Conservation (phyloP, 2,888 invertebrate species). For the Tanytarsus gracilentus region DNA sequence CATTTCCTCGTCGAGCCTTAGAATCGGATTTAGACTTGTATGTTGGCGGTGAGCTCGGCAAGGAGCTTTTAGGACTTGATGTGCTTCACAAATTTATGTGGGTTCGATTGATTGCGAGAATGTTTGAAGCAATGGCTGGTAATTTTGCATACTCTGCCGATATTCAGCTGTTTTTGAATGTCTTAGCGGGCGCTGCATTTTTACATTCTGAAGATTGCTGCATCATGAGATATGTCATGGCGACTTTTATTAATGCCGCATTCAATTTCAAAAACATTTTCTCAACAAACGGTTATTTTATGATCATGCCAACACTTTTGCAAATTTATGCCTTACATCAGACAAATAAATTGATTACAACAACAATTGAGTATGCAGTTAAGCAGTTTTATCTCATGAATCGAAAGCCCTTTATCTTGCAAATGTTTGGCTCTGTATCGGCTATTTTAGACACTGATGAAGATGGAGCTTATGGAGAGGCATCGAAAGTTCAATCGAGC, state of each 20-base stretch:
- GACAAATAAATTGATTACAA: slow-evolving; percentile 88
- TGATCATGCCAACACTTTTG: slow-evolving; percentile 95
- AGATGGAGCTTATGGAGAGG: slow-evolving; percentile 78
- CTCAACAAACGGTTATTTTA: slow-evolving; percentile 91
- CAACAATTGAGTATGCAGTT: slow-evolving; percentile 95
- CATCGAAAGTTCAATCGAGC: slow-evolving; percentile 85
- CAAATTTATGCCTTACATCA: slow-evolving; percentile 92
- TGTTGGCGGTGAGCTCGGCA: slow-evolving; percentile 79
- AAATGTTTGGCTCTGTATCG: slow-evolving; percentile 98
- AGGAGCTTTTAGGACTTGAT: slow-evolving; percentile 84
- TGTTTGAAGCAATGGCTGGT: slow-evolving; percentile 97
- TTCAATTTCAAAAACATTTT: slow-evolving; percentile 98
- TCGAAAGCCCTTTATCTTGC: slow-evolving; percentile 93
- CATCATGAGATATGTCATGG: slow-evolving; percentile 89
- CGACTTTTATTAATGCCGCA: slow-evolving; percentile 94
- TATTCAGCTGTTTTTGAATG: slow-evolving; percentile 94
- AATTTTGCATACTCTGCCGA: slow-evolving; percentile 96
- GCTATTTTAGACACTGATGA: slow-evolving; percentile 90
- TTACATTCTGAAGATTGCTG: slow-evolving; percentile 95
- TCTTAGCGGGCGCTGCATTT: slow-evolving; percentile 91
- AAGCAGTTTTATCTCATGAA: slow-evolving; percentile 98
- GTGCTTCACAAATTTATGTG: slow-evolving; percentile 98
- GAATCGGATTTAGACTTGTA: slow-evolving; percentile 93
- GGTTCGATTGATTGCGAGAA: slow-evolving; percentile 89
- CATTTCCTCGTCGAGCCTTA: slow-evolving; percentile 94